phyloP scores from a whole-genome alignment of 2,797 vertebrate genomes.

The Lerista edwardsae region DNA sequence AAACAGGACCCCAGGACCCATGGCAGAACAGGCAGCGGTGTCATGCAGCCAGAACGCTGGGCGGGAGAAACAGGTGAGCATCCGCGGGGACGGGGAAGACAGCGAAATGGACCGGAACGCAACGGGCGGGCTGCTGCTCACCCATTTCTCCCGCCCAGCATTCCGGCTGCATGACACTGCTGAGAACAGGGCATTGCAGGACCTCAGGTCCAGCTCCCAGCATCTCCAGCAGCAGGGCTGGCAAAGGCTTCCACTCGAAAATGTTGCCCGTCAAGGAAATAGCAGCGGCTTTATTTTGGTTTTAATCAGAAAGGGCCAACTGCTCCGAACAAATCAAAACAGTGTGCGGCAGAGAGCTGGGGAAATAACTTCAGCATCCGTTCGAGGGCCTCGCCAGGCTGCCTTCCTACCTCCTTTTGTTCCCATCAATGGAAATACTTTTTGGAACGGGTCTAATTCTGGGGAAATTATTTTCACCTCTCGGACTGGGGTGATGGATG shows the following conservation, averaged over 20 bases:
- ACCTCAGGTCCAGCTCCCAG: neutral
- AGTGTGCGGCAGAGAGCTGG: neutral
- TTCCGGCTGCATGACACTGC: too few relatives aligned
- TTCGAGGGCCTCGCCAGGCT: neutral
- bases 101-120: too few relatives aligned
- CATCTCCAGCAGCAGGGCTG: neutral
- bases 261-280: neutral
- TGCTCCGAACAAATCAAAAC: neutral
- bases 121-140: too few relatives aligned
- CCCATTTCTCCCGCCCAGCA: too few relatives aligned
- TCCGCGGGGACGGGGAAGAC: too few relatives aligned
- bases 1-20: too few relatives aligned
- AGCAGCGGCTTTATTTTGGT: neutral
- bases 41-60: too few relatives aligned
- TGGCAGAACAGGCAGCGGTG: too few relatives aligned
- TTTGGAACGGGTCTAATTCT: neutral
- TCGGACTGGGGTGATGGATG: neutral
- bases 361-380: neutral
- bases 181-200: too few relatives aligned
- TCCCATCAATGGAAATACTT: neutral
- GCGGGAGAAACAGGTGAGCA: too few relatives aligned
- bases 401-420: neutral
- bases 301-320: accelerated
- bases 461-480: neutral
- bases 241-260: neutral